A percentile compares a stretch with the other conserved stretches of the same genome.
Evolutionary conservation across 2,797 vertebrate species (phyloP).

Genomic region (Microctenopoma steveboyesi): DNA sequence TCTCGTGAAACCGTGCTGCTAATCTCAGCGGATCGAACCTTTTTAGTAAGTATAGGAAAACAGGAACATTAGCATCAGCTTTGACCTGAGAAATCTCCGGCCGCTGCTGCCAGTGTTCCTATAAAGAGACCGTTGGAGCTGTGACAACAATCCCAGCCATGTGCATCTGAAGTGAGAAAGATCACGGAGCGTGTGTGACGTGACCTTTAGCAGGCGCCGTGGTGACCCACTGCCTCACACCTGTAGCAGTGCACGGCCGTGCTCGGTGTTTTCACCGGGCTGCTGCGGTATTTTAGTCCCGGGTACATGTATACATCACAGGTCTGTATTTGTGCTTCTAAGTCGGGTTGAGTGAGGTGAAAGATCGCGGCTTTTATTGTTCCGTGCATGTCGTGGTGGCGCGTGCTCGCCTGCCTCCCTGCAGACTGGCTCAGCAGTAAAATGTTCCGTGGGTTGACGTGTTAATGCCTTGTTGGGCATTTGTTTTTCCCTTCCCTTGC

Average conservation of each 20-base stretch:
- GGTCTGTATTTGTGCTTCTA: neutral
- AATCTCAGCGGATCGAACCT: constrained; percentile 1
- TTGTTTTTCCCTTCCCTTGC: constrained; percentile 16
- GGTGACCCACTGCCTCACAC: constrained; percentile 31
- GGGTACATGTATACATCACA: neutral
- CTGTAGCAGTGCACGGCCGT: constrained; percentile 6
- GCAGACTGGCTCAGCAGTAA: constrained; percentile 33
- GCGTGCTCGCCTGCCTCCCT: neutral
- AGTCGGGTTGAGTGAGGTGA: constrained; percentile 19
- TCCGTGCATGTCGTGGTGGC: neutral
- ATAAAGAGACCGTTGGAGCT: constrained; percentile 44
- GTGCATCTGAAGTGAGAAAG: constrained; percentile 9
- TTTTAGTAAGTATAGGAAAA: neutral
- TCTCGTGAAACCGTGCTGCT: neutral
- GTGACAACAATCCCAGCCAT: constrained; percentile 8
- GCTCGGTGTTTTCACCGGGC: constrained; percentile 1
- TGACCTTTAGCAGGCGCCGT: constrained; percentile 47
- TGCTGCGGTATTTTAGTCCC: constrained; percentile 23
- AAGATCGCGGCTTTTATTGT: constrained; percentile 16
- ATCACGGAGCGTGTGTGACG: constrained; percentile 22
- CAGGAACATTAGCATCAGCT: neutral
- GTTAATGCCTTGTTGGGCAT: constrained; percentile 38
- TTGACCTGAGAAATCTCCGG: constrained; percentile 11
- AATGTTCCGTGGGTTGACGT: constrained; percentile 20
- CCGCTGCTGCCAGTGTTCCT: constrained; percentile 31